Base-by-base conservation (phyloP, 2,888 invertebrate genomes). In the Melitaea athalia region DNA sequence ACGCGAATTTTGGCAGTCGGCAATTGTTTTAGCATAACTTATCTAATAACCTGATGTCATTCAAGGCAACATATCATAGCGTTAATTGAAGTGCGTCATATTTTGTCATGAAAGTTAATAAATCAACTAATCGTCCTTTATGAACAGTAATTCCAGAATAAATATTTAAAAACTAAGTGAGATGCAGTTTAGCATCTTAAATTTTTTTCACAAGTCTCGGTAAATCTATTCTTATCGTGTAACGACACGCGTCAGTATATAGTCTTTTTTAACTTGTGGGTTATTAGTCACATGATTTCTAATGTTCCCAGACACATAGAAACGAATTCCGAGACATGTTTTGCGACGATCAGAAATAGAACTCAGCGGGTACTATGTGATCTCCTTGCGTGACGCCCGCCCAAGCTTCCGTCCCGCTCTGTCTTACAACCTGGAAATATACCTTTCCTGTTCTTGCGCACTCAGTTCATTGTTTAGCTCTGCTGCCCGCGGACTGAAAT, bases 291-390 rank as follows among this genome's bases (percentile, higher is more conserved):
- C 91, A 89, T 91, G 89, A 90, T 89, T 89, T 85, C 84, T 88
- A 83, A 89, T 90, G 86, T 87, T 89, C 85, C 87, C 88, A 91
- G 91, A 92, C 90, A 89, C 86, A 86, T 86, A 89, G 89, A 89
- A 91, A 88, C 88, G 89, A 89, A 91, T 91, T 91, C 91, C 92
- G 92, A 92, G 92, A 92, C 92, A 91, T 91, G 90, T 90, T 90
- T 79, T 74, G 91, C 91, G 91, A 91, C 91, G 91, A 76, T 82
- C 90, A 85, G 85, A 91, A 92, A 92, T 92, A 92, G 91, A 89
- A 87, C 87, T 86, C 85, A 89, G 90, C 90, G 89, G 91, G 86
- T 84, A 89, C 86, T 87, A 88, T 85, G 83, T 84, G 87, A 86
- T 87, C 85, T 89, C 88, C 86, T 88, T 86, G 87, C 83, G 89